A percentile compares a stretch with the other conserved stretches of the same genome.
phyloP scores from a whole-genome alignment of 2,888 invertebrate species.

The Clistopyga incitator region DNA sequence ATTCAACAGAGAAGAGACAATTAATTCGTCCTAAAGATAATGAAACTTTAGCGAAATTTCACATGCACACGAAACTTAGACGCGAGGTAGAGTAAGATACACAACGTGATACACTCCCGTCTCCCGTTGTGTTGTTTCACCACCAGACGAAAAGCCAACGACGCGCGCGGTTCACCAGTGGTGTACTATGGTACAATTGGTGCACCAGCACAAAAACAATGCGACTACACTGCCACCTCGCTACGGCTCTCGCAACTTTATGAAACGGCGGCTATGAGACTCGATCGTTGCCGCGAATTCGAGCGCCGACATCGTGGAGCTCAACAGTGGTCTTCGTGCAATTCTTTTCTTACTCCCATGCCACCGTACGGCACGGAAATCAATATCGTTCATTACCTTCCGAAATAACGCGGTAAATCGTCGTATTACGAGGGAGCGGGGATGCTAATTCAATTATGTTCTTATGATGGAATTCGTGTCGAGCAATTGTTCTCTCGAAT shows the following conservation, averaged over 20 bases:
- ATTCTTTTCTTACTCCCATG: neutral
- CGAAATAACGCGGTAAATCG: neutral
- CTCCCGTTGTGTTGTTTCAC: slow-evolving; percentile 13
- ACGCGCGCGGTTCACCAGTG: slow-evolving; percentile 47
- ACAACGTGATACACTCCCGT: slow-evolving; percentile 3
- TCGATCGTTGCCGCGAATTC: slow-evolving; percentile 43
- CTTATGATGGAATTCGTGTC: neutral
- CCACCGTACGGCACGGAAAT: neutral
- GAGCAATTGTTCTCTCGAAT: neutral
- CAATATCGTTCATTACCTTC: neutral
- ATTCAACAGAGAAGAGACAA: neutral
- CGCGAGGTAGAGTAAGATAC: neutral
- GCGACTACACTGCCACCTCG: slow-evolving; percentile 76
- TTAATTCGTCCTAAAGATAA: neutral
- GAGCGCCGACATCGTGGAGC: slow-evolving; percentile 28
- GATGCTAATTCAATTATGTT: neutral
- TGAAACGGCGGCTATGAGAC: slow-evolving; percentile 27
- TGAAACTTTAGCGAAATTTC: neutral
- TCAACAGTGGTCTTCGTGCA: neutral
- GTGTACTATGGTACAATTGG: slow-evolving; percentile 22
- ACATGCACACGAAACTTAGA: neutral
- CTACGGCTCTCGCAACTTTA: slow-evolving; percentile 71
- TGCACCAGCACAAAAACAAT: slow-evolving; percentile 76
- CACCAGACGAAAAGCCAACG: slow-evolving; percentile 42
- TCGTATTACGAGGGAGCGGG: neutral